phyloP scores from a whole-genome alignment of 2,113 vertebrate species.

The Gracilinanus agilis region DNA sequence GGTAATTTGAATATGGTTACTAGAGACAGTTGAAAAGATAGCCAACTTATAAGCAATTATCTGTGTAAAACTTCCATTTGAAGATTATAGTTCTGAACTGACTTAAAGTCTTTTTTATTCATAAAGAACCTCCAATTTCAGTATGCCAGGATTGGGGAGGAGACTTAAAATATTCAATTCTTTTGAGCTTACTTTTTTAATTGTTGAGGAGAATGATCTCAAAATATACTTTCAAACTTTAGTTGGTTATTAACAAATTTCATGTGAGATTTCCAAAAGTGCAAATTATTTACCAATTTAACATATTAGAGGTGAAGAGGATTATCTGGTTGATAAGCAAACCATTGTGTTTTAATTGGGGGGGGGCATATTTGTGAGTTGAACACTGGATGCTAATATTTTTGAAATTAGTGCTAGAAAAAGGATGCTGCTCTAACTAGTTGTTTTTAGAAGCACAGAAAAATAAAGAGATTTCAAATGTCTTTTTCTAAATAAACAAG shows the following conservation, averaged over 20 bases:
- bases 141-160: not conserved
- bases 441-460: constrained; percentile 15
- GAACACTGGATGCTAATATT: not conserved
- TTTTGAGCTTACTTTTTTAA: not conserved
- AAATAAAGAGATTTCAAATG: constrained; percentile 15
- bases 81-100: not conserved
- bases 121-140: not conserved
- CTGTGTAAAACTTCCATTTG: not conserved
- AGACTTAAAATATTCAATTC: not conserved
- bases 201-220: not conserved
- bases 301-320: not conserved
- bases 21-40: not conserved
- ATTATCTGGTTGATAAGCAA: not conserved
- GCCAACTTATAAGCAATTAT: not conserved
- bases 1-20: not conserved
- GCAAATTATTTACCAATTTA: not conserved
- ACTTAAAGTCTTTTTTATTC: not conserved
- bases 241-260: not conserved
- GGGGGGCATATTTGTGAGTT: not conserved
- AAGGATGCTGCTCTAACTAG: constrained; percentile 3
- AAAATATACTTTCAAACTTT: not conserved
- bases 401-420: not conserved
- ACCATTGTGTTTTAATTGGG: not conserved
- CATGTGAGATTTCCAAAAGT: not conserved
- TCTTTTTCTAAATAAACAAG: constrained; percentile 8